Evolutionary conservation across 2,113 vertebrate species (phyloP), one percentile per base, ranked within the genome.

Genomic region (Chlorocebus sabaeus): DNA sequence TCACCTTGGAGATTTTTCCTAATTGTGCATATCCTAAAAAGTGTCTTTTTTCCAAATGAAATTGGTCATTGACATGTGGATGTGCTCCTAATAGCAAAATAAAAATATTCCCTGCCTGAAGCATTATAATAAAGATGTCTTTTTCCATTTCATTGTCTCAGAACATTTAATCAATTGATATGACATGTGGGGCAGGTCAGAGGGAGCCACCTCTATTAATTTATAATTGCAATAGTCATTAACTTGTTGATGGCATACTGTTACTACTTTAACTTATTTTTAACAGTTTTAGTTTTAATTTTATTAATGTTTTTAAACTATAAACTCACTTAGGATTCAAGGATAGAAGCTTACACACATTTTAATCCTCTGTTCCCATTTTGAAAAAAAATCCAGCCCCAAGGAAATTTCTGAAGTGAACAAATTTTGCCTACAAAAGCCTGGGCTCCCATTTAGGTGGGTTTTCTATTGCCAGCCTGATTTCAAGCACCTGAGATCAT

Each of bases 81-180:
- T 96, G 11, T 96, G 94, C 80, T 93, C 95, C 92, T 97, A 98
- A 97, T 93, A 95, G 96, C 95, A 97, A 98, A 97, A 98, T 98
- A 98, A 98, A 97, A 98, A 97, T 98, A 97, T 90, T 96, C 87
- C 85, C 90, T 96, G 97, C 97, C 97, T 95, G 95, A 68, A 98
- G 97, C 96, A 97, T 89, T 95, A 96, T 97, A 96, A 97, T 97
- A 95, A 96, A 97, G 87, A 93, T 94, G 92, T 97, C 96, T 95
- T 96, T 97, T 96, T 79, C 94, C n/a, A 97, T 98, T 94, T 95
- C 85, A 83, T 95, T 97, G 87, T 97, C 92, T 89, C 72, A 83
- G 84, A 96, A 96, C 72, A 94, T 97, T 97, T 97, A 96, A 96
- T 97, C 97, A 95, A 97, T 96, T 97, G 97, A 94, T 68, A 75